phyloP scores from a whole-genome alignment of 2,888 invertebrate genomes.

The Cephus spinipes region DNA sequence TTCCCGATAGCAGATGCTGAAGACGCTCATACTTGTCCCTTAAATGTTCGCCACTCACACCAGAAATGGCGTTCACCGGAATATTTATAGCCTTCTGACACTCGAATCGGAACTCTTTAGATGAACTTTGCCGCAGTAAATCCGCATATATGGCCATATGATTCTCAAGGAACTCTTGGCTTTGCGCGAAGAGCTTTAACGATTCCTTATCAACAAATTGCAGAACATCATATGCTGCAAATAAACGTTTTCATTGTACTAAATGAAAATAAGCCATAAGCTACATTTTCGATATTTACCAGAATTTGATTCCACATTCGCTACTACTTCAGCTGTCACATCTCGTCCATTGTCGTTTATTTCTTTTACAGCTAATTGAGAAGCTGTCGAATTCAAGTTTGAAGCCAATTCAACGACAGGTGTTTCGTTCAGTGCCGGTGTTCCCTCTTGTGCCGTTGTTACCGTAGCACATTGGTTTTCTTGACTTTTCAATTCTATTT shows the following conservation, averaged over 20 bases:
- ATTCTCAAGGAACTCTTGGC: constrained; percentile 71
- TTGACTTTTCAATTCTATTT: constrained; percentile 21
- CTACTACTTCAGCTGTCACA: no score
- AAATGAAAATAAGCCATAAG: constrained; percentile 38
- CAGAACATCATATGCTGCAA: constrained; percentile 26
- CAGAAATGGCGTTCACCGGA: constrained; percentile 88
- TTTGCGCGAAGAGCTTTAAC: constrained; percentile 71
- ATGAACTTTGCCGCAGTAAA: constrained; percentile 71
- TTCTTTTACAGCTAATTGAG: no score
- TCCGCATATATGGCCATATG: constrained; percentile 73
- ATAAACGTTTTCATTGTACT: constrained; percentile 23
- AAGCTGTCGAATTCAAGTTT: no score
- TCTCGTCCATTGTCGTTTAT: no score
- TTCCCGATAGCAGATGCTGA: constrained; percentile 77
- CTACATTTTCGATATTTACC: no score
- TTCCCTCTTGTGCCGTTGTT: no score
- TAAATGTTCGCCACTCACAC: constrained; percentile 79
- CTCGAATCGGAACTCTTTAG: constrained; percentile 85
- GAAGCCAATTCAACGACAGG: no score
- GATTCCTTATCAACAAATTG: constrained; percentile 69
- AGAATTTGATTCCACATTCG: no score
- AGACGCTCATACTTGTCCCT: constrained; percentile 82
- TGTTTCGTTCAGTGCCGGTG: no score
- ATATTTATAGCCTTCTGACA: constrained; percentile 89
- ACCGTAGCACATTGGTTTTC: background rate